These are phyloP conservation scores for Drosophila eugracilis DNA, from an alignment of 1,140 invertebrate species.

Conservation along the genomic window DNA sequence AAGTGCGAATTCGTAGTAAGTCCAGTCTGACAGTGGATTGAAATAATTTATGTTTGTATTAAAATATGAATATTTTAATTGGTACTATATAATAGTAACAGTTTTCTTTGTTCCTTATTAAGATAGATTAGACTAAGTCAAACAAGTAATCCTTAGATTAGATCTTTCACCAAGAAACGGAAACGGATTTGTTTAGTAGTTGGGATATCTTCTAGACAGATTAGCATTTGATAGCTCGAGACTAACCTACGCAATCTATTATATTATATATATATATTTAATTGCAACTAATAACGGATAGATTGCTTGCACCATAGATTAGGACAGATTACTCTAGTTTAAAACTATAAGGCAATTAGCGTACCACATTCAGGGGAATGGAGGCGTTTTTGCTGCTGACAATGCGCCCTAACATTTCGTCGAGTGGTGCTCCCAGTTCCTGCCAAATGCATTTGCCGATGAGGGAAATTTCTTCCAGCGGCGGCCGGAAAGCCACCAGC, in stretches of 20 bases:
- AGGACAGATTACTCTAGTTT: constrained; percentile 31
- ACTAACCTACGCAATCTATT: background rate
- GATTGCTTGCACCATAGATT: constrained; percentile 68
- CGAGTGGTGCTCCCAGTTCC: constrained; percentile 89
- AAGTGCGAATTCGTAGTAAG: background rate
- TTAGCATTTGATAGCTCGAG: no score
- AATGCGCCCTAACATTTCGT: constrained; percentile 88
- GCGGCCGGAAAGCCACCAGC: constrained; percentile 93
- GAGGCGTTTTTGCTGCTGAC: constrained; percentile 91
- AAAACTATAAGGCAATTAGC: constrained; percentile 86
- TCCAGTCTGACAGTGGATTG: background rate
- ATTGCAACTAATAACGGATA: constrained; percentile 32
- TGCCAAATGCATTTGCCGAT: constrained; percentile 96
- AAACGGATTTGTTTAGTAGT: constrained; percentile 1
- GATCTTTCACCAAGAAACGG: constrained; percentile 27
- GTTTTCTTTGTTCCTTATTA: constrained; percentile 8
- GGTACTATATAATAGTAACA: constrained; percentile 14
- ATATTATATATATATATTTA: constrained; percentile 22
- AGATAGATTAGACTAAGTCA: constrained; percentile 26
- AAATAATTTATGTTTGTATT: background rate
- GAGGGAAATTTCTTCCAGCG: constrained; percentile 93
- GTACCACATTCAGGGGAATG: constrained; percentile 92
- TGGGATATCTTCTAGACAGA: background rate
- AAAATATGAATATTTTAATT: background rate
- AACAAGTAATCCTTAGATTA: constrained; percentile 1